Conservation (phyloP, 2,113 vertebrate species). For the Lathamus discolor region DNA sequence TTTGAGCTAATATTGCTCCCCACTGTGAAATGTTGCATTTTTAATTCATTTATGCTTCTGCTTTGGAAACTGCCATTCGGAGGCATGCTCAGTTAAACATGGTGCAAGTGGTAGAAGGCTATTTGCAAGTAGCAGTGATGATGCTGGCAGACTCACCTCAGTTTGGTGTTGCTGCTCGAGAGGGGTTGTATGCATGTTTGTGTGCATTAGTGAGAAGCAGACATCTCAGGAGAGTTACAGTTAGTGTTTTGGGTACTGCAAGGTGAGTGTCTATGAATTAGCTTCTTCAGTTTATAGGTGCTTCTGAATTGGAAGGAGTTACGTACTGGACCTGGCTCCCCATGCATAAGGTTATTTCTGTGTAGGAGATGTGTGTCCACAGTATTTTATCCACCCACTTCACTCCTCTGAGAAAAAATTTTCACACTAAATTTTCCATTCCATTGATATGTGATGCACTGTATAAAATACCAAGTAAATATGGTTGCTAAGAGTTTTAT, state of each 20-base stretch:
- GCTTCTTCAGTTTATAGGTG: neutral
- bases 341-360: neutral
- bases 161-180: neutral
- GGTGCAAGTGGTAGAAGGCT: neutral
- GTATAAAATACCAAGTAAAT: neutral
- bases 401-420: neutral
- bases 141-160: neutral
- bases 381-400: neutral
- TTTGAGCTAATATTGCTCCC: neutral
- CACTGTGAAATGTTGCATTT: neutral
- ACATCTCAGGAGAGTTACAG: neutral
- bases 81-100: neutral
- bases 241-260: neutral
- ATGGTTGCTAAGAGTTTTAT: neutral
- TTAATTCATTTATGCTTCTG: neutral
- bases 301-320: neutral
- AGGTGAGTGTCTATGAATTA: neutral
- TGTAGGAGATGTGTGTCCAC: neutral
- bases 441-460: neutral
- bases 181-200: neutral
- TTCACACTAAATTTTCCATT: neutral
- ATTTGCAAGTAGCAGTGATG: neutral
- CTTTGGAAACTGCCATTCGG: fast-evolving
- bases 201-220: neutral
- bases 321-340: neutral